These are phyloP conservation scores for Lasiommata megera DNA, from an alignment of 2,888 invertebrate genomes.

Conservation along the genomic window DNA sequence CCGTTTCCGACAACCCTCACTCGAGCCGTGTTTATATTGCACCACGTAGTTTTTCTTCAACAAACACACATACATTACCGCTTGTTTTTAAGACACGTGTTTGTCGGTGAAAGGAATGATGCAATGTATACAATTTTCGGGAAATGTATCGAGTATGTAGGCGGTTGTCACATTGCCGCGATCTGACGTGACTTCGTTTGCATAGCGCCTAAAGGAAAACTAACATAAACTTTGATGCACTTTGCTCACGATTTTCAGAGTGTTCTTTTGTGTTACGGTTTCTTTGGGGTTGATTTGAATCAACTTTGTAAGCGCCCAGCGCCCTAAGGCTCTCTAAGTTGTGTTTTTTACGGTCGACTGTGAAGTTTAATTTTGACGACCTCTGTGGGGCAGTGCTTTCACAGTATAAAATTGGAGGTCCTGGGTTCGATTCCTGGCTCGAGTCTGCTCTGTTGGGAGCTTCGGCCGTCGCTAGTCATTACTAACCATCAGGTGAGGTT, in stretches of 20 bases:
- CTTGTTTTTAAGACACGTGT: slow-evolving; percentile 17
- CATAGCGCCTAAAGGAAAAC: slow-evolving; percentile 68
- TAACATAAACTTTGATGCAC: slow-evolving; percentile 70
- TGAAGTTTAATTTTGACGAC: neutral
- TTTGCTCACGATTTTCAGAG: slow-evolving; percentile 39
- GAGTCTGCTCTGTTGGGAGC: too few species aligned
- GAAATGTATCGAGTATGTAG: neutral
- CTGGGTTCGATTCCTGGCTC: too few species aligned
- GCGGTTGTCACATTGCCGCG: slow-evolving; percentile 43
- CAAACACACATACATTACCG: slow-evolving; percentile 38
- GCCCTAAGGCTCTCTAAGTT: neutral
- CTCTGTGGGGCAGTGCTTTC: too few species aligned
- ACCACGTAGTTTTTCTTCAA: neutral
- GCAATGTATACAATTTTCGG: slow-evolving; percentile 26
- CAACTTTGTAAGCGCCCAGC: slow-evolving; percentile 24
- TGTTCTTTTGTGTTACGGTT: slow-evolving; percentile 37
- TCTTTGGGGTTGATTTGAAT: slow-evolving; percentile 27
- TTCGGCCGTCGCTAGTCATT: too few species aligned
- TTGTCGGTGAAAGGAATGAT: neutral
- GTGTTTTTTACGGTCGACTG: neutral
- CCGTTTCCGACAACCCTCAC: slow-evolving; percentile 62
- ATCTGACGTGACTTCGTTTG: slow-evolving; percentile 73
- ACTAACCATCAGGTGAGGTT: too few species aligned
- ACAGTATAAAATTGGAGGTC: too few species aligned
- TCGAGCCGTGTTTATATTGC: slow-evolving; percentile 28